A percentile compares a stretch with the other conserved stretches of the same genome.
Conservation (phyloP, 2,888 invertebrate species). For the Pterostichus madidus region DNA sequence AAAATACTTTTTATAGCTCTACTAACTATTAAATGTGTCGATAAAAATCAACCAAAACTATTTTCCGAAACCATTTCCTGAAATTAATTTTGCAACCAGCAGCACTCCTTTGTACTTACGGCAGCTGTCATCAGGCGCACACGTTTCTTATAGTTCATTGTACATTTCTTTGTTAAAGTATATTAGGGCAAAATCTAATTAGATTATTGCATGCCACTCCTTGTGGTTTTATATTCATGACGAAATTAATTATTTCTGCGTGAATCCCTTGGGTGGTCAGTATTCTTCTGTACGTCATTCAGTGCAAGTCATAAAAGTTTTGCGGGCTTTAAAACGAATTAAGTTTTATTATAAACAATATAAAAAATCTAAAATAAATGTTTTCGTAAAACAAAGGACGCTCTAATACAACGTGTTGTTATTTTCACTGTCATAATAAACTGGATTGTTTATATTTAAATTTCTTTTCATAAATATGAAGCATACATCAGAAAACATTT, state of each 20-base stretch:
- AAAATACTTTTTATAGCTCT: neutral
- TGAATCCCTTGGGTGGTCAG: slow-evolving; percentile 17
- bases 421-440: too few species aligned
- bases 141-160: neutral
- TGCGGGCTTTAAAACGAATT: neutral
- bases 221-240: slow-evolving; percentile 5
- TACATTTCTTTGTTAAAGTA: neutral
- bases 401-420: too few species aligned
- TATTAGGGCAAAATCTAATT: slow-evolving; percentile 23
- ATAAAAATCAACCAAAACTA: neutral
- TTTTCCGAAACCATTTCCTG: neutral
- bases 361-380: neutral
- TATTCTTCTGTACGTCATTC: neutral
- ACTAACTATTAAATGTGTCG: neutral
- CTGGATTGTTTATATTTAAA: too few species aligned
- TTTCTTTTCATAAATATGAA: too few species aligned
- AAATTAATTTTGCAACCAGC: neutral
- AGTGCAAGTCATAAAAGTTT: neutral
- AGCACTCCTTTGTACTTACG: neutral
- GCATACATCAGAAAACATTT: too few species aligned
- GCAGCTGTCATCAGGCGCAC: neutral
- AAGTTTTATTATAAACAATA: neutral
- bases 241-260: slow-evolving; percentile 14
- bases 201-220: slow-evolving; percentile 12
- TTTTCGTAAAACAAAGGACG: too few species aligned